phyloP scores from a whole-genome alignment of 2,113 vertebrate species.

The Cnemophilus loriae region DNA sequence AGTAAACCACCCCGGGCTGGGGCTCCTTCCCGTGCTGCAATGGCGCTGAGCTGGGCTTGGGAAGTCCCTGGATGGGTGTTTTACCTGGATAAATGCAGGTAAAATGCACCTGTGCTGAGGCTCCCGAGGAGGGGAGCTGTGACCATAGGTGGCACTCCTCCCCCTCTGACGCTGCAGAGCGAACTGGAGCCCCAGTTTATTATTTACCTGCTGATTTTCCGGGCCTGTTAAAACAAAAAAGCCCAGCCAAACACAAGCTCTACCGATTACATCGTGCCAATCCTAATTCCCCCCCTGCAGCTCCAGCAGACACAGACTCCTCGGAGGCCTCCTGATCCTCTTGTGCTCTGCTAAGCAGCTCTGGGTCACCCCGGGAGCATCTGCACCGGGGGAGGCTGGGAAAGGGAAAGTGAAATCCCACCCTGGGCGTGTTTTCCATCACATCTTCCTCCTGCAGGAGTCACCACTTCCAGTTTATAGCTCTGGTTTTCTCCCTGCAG shows the following conservation, averaged over 20 bases:
- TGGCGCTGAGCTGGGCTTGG: neutral
- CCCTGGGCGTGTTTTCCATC: neutral
- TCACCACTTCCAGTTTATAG: neutral
- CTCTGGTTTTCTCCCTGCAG: neutral
- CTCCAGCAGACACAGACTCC: neutral
- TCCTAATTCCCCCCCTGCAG: constrained; percentile 17
- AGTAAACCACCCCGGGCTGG: neutral
- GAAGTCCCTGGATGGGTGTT: neutral
- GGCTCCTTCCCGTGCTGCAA: neutral
- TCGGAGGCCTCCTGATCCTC: neutral
- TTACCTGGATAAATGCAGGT: accelerated
- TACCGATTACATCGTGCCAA: neutral
- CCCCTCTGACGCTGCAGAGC: neutral
- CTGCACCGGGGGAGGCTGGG: neutral
- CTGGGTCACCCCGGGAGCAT: neutral
- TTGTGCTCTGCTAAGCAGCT: constrained; percentile 1
- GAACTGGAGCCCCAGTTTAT: neutral
- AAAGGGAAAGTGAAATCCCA: constrained; percentile 11
- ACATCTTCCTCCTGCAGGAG: neutral
- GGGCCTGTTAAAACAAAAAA: neutral
- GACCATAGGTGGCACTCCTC: constrained; percentile 8
- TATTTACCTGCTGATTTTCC: neutral
- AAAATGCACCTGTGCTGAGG: neutral
- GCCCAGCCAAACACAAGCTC: neutral
- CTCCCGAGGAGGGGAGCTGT: neutral